These are phyloP conservation scores for Monoplex corrugatus DNA, from an alignment of 2,888 invertebrate genomes.

Conservation along the genomic window DNA sequence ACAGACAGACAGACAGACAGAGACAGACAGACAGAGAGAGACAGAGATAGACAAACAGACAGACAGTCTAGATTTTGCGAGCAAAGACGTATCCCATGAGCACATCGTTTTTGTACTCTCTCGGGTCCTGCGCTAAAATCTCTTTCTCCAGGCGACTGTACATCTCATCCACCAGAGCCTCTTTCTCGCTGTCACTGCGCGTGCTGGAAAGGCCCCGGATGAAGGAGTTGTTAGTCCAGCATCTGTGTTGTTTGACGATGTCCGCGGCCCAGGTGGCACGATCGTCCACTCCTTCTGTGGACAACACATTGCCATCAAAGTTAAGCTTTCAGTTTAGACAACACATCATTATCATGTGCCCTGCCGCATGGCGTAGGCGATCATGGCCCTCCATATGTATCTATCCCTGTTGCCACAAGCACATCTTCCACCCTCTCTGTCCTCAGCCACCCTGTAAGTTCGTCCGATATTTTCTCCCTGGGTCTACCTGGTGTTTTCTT, in stretches of 20 bases:
- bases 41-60: too few relatives aligned
- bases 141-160: slow-evolving; percentile 32
- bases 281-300: slow-evolving; percentile 32
- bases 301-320: background rate
- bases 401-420: too few relatives aligned
- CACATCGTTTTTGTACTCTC: slow-evolving; percentile 10
- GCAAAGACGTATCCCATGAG: slow-evolving; percentile 42
- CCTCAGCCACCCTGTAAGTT: too few relatives aligned
- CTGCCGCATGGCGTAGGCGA: too few relatives aligned
- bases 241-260: slow-evolving; percentile 3
- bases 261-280: slow-evolving; percentile 24
- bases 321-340: too few relatives aligned
- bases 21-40: slow-evolving; percentile 25
- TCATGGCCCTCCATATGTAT: too few relatives aligned
- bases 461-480: too few relatives aligned
- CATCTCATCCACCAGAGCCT: slow-evolving; percentile 43
- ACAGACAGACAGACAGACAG: slow-evolving; percentile 14
- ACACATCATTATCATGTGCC: too few relatives aligned
- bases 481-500: too few relatives aligned
- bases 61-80: slow-evolving; percentile 19
- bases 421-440: too few relatives aligned
- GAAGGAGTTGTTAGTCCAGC: slow-evolving; percentile 45
- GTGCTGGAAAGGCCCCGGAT: slow-evolving; percentile 42
- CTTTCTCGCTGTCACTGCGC: slow-evolving; percentile 40
- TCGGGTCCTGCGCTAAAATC: background rate